Conservation (phyloP, 1,140 invertebrate species). For the Eueides isabella region DNA sequence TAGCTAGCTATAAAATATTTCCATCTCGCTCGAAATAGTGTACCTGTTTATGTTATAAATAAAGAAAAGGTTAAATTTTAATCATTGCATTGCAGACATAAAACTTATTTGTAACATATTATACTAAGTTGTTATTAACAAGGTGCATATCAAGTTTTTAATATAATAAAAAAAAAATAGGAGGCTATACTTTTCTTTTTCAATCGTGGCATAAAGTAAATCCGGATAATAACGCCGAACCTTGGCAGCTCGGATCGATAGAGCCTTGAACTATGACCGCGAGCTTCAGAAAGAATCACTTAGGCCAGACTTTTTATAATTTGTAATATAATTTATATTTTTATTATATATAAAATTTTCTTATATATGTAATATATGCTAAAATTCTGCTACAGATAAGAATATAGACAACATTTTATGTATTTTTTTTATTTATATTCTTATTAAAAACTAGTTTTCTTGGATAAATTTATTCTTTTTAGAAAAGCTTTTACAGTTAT, state of each 20-base stretch:
- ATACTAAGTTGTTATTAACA: neutral
- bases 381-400: neutral
- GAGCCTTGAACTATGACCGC: slow-evolving; percentile 72
- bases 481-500: neutral
- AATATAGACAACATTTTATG: neutral
- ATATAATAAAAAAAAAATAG: neutral
- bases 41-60: neutral
- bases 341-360: too few species aligned
- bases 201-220: neutral
- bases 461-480: neutral
- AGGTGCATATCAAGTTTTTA: too few species aligned
- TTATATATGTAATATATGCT: neutral
- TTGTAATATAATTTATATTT: neutral
- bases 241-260: slow-evolving; percentile 70
- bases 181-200: neutral
- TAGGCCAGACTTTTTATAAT: neutral
- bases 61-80: neutral
- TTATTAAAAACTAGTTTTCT: neutral
- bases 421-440: neutral
- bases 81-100: neutral
- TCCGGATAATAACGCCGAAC: slow-evolving; percentile 41
- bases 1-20: slow-evolving; percentile 21
- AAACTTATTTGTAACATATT: neutral
- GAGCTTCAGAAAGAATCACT: slow-evolving; percentile 31
- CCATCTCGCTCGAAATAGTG: slow-evolving; percentile 5